Evolutionary conservation across 2,113 vertebrate genomes (phyloP).

Genomic region (Willisornis vidua): DNA sequence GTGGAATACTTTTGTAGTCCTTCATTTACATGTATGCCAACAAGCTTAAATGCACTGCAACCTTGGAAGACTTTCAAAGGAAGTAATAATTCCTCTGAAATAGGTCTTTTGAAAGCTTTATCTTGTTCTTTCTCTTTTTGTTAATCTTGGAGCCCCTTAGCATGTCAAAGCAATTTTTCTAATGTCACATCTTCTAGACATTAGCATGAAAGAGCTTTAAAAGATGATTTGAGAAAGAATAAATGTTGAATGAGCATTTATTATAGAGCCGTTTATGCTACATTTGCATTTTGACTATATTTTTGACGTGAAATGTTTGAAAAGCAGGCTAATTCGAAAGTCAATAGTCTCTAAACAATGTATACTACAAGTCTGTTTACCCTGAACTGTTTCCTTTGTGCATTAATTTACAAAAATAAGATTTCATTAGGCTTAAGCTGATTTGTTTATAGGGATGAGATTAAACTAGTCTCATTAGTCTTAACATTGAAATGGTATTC

Average conservation of each 20-base stretch:
- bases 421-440: slow-evolving; percentile 65
- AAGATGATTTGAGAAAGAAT: slow-evolving; percentile 90
- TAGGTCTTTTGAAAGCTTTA: slow-evolving; percentile 98
- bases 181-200: slow-evolving; percentile 98
- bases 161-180: slow-evolving; percentile 98
- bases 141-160: slow-evolving; percentile 96
- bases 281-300: slow-evolving; percentile 81
- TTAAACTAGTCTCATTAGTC: slow-evolving; percentile 47
- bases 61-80: slow-evolving; percentile 99
- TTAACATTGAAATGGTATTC: slow-evolving; percentile 11
- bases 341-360: slow-evolving; percentile 73
- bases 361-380: slow-evolving; percentile 70
- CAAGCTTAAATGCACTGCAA: slow-evolving; percentile 97
- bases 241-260: slow-evolving; percentile 87
- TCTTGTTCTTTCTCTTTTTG: slow-evolving; percentile 96
- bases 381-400: slow-evolving; percentile 61
- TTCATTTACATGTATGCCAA: slow-evolving; percentile 99
- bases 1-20: slow-evolving; percentile 85
- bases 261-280: slow-evolving; percentile 79
- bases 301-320: slow-evolving; percentile 70
- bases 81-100: slow-evolving; percentile 98
- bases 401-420: slow-evolving; percentile 68
- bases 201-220: slow-evolving; percentile 97
- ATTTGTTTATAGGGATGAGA: slow-evolving; percentile 64
- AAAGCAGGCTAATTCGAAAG: slow-evolving; percentile 78